Conservation (phyloP, 2,113 vertebrate genomes). For the Phainopepla nitens region DNA sequence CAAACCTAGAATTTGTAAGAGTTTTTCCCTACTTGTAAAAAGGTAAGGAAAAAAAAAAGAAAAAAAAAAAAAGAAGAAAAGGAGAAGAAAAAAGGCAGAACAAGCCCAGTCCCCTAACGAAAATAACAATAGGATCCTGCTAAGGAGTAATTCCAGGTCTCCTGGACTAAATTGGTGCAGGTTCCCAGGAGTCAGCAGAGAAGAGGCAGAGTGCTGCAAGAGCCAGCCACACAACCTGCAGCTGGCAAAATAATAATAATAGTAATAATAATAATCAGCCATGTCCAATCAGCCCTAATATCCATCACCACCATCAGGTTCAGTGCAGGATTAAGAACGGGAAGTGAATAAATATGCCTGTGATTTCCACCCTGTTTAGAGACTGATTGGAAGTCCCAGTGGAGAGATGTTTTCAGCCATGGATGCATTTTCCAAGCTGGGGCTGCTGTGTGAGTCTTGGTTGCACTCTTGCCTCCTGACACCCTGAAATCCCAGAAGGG, state of each 20-base stretch:
- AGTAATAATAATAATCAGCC: conserved; percentile 45
- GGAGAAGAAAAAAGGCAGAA: not conserved
- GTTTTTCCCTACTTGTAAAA: not conserved
- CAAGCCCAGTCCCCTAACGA: not conserved
- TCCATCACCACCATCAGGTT: conserved; percentile 26
- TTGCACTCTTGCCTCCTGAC: not conserved
- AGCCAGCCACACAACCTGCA: not conserved
- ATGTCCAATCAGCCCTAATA: conserved; percentile 53
- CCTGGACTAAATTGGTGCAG: not conserved
- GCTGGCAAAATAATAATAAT: conserved; percentile 45
- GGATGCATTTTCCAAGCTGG: not conserved
- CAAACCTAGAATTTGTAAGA: not conserved
- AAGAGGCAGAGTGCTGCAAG: conserved; percentile 3
- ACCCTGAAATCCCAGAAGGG: not conserved
- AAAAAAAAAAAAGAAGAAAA: rapidly evolving
- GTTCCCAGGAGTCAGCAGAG: not conserved
- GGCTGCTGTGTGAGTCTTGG: not conserved
- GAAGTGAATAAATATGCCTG: not conserved
- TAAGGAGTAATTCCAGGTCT: not conserved
- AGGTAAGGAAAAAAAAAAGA: too few relatives aligned
- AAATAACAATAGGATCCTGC: not conserved
- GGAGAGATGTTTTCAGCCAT: not conserved
- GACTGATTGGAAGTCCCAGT: not conserved
- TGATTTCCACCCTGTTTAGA: not conserved
- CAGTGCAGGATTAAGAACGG: not conserved